These are phyloP conservation scores for Poecilia latipinna DNA, from an alignment of 2,113 vertebrate genomes.

Conservation along the genomic window DNA sequence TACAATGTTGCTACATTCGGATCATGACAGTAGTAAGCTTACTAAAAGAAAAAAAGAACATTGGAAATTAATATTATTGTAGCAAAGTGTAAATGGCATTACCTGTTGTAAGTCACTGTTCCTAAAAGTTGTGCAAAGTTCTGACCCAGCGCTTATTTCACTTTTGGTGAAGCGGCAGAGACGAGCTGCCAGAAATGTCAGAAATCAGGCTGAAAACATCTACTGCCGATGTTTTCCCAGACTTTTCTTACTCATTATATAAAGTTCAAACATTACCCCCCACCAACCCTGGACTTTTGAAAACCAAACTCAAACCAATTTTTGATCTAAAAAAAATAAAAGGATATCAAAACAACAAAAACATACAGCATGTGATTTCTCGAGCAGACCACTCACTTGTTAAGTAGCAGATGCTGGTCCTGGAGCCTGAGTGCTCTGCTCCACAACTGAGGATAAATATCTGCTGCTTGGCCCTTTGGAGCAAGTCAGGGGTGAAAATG, in stretches of 20 bases:
- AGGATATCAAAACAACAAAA: too few species aligned
- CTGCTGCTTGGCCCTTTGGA: conserved; percentile 16
- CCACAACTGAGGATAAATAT: conserved; percentile 39
- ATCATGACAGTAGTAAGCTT: too few species aligned
- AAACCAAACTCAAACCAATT: background rate
- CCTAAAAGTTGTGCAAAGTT: conserved; percentile 6
- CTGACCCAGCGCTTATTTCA: conserved; percentile 7
- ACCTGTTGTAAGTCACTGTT: conserved; percentile 11
- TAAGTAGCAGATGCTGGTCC: conserved; percentile 3
- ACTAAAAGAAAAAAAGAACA: background rate
- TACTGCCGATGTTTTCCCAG: conserved; percentile 19
- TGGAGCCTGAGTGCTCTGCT: conserved; percentile 16
- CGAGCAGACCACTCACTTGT: conserved; percentile 48
- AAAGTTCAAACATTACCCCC: conserved; percentile 5
- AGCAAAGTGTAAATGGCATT: background rate
- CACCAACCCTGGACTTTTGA: background rate
- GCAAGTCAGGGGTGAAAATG: conserved; percentile 9
- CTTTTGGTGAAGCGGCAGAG: conserved; percentile 4
- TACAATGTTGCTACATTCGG: too few species aligned
- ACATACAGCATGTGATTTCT: background rate
- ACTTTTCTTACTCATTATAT: background rate
- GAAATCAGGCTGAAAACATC: conserved; percentile 19
- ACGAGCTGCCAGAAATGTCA: conserved; percentile 25
- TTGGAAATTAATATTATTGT: conserved; percentile 3
- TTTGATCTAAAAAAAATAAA: background rate